Conservation (phyloP, 2,797 vertebrate genomes). For the Uromys caudimaculatus region DNA sequence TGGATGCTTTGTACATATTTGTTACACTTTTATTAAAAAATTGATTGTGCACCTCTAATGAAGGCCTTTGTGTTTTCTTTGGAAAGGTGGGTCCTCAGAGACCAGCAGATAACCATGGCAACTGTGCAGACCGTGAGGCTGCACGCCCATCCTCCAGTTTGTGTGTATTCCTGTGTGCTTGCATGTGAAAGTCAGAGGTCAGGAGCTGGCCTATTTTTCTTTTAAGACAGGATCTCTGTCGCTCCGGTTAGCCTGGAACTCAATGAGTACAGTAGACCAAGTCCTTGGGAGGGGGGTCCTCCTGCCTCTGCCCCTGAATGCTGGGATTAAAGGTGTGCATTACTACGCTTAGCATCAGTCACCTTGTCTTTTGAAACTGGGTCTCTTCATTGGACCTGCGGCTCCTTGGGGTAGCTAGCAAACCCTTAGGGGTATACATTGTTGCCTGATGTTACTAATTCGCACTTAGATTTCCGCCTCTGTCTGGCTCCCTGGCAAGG, state of each 20-base stretch:
- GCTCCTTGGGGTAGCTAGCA: neutral
- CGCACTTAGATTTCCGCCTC: neutral
- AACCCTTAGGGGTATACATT: neutral
- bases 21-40: slow-evolving; percentile 90
- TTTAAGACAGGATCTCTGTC: neutral
- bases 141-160: neutral
- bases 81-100: neutral
- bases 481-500: neutral
- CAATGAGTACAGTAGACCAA: neutral
- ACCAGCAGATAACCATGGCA: neutral
- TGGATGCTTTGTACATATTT: slow-evolving; percentile 91
- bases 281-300: neutral
- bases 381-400: neutral
- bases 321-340: neutral
- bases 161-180: neutral
- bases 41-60: slow-evolving; percentile 67
- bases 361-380: neutral
- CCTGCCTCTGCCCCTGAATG: neutral
- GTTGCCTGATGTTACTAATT: neutral
- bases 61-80: slow-evolving; percentile 63
- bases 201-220: neutral
- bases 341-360: too few relatives aligned
- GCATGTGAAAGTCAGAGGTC: neutral
- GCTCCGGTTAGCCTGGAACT: neutral
- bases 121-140: neutral